phyloP scores from a whole-genome alignment of 2,113 vertebrate species.

The Gambusia affinis region DNA sequence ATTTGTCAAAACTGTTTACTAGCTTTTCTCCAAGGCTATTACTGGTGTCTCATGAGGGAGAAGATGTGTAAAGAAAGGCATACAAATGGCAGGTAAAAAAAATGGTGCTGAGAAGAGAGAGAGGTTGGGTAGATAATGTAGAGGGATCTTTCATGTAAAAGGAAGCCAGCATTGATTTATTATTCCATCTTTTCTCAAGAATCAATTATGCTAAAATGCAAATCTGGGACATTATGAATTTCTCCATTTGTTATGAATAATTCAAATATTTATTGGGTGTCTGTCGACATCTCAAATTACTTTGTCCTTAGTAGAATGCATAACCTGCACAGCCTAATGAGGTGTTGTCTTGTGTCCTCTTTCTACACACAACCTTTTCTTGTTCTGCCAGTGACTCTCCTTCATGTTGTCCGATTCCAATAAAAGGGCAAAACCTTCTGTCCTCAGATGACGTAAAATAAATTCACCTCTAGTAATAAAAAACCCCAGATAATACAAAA shows the following conservation, averaged over 20 bases:
- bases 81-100: slow-evolving; percentile 78
- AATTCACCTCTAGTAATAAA: slow-evolving; percentile 21
- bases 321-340: slow-evolving; percentile 53
- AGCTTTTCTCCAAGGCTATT: slow-evolving; percentile 82
- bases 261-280: slow-evolving; percentile 76
- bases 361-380: slow-evolving; percentile 8
- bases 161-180: slow-evolving; percentile 70
- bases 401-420: slow-evolving; percentile 39
- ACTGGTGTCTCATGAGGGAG: slow-evolving; percentile 78
- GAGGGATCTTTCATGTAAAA: slow-evolving; percentile 65
- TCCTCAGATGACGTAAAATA: slow-evolving; percentile 26
- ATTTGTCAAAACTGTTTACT: slow-evolving; percentile 86
- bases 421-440: slow-evolving; percentile 35
- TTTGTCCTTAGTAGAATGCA: slow-evolving; percentile 56
- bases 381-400: slow-evolving; percentile 29
- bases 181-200: slow-evolving; percentile 79
- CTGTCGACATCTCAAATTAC: slow-evolving; percentile 60
- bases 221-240: slow-evolving; percentile 77
- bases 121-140: slow-evolving; percentile 49
- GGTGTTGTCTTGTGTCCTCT: slow-evolving; percentile 34
- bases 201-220: slow-evolving; percentile 82
- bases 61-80: slow-evolving; percentile 81
- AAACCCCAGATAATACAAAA: slow-evolving; percentile 28
- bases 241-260: slow-evolving; percentile 79
- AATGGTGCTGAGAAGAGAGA: slow-evolving; percentile 34